These are phyloP conservation scores for Dolichomitus sp. DNA, from an alignment of 2,888 invertebrate genomes.

Conservation along the genomic window DNA sequence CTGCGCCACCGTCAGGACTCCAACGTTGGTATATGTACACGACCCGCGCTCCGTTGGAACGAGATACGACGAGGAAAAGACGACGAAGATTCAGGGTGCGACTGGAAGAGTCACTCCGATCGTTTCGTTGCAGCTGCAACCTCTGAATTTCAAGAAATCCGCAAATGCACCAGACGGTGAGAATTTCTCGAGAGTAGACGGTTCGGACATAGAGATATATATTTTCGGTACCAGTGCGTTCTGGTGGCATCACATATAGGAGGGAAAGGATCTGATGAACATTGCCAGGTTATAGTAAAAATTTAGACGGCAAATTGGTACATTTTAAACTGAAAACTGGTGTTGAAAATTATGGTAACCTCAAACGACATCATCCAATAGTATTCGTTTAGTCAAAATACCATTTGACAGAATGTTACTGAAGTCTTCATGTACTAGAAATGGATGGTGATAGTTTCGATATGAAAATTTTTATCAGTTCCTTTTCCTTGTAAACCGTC, in stretches of 20 bases:
- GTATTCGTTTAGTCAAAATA: no score
- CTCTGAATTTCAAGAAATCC: slow-evolving; percentile 23
- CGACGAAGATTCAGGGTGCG: slow-evolving; percentile 11
- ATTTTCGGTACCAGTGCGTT: not conserved
- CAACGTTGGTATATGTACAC: slow-evolving; percentile 26
- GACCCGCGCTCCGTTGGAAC: slow-evolving; percentile 25
- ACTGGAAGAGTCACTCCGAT: slow-evolving; percentile 11
- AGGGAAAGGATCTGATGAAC: not conserved
- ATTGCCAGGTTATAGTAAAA: no score
- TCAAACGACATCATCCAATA: no score
- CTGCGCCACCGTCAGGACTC: slow-evolving; percentile 37
- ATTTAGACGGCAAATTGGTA: no score
- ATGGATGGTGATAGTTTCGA: no score
- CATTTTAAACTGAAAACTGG: no score
- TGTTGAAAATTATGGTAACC: no score
- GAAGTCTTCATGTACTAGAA: no score
- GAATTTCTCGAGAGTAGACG: not conserved
- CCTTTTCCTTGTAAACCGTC: no score
- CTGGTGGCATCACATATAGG: not conserved
- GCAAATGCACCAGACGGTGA: not conserved
- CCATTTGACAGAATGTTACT: no score
- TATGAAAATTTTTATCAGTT: no score
- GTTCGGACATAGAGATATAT: not conserved
- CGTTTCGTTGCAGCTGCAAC: not conserved
- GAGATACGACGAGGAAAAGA: slow-evolving; percentile 38